These are phyloP conservation scores for Hipposideros armiger DNA, from an alignment of 2,113 vertebrate genomes.

Conservation along the genomic window DNA sequence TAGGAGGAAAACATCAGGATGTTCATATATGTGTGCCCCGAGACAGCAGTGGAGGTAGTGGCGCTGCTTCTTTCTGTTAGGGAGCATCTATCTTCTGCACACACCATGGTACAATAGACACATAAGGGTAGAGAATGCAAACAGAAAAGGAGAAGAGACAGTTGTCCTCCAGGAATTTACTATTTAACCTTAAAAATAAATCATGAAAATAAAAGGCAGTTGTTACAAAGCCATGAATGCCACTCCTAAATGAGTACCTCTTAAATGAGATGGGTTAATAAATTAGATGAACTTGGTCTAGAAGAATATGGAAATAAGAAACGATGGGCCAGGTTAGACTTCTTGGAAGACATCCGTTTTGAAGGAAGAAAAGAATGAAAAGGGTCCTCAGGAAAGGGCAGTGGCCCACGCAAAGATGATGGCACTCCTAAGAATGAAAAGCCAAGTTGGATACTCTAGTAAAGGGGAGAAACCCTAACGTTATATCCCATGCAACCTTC, in stretches of 20 bases:
- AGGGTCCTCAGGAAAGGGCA: not conserved
- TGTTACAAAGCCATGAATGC: conserved; percentile 4
- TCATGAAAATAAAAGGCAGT: conserved; percentile 54
- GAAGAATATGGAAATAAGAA: conserved; percentile 16
- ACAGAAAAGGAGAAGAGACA: conserved; percentile 1
- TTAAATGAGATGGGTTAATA: not conserved
- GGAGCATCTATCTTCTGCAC: not conserved
- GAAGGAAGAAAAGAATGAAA: conserved; percentile 19
- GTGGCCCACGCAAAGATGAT: not conserved
- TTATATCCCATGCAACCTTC: not conserved
- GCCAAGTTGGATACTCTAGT: not conserved
- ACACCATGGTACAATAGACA: not conserved
- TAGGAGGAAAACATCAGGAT: not conserved
- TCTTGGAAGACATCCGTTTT: not conserved
- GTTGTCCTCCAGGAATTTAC: conserved; percentile 14
- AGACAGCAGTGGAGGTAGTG: not conserved
- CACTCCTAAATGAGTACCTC: not conserved
- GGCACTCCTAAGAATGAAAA: not conserved
- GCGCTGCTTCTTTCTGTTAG: not conserved
- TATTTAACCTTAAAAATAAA: conserved; percentile 41
- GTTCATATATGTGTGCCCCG: not conserved
- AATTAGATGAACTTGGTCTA: conserved; percentile 11
- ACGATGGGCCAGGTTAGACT: not conserved
- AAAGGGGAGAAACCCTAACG: not conserved
- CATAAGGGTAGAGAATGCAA: not conserved